Percentiles rank a stretch among this genome's conserved stretches.
phyloP scores from a whole-genome alignment of 1,140 invertebrate species.

The Drosophila ficusphila region DNA sequence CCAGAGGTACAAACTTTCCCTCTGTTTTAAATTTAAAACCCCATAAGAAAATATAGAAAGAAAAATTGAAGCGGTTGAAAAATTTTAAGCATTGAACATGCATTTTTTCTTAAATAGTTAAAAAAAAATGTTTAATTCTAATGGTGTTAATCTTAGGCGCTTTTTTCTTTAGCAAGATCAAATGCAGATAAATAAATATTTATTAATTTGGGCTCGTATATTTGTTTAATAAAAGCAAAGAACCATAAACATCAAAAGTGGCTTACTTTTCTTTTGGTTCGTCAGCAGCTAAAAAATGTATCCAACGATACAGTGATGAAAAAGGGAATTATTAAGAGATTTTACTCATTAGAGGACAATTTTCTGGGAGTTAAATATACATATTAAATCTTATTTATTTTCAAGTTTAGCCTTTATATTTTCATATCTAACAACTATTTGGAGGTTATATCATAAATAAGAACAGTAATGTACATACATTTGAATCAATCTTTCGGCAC shows the following conservation, averaged over 20 bases:
- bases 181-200: neutral
- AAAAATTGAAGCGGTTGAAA: constrained; percentile 16
- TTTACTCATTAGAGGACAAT: too few species aligned
- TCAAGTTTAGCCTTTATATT: too few species aligned
- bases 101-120: neutral
- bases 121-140: neutral
- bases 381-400: too few species aligned
- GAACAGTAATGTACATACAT: too few species aligned
- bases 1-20: constrained; percentile 50
- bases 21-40: constrained; percentile 35
- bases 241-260: constrained; percentile 9
- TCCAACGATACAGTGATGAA: neutral
- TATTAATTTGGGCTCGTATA: neutral
- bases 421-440: too few species aligned
- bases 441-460: too few species aligned
- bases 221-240: neutral
- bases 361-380: too few species aligned
- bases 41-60: constrained; percentile 11
- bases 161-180: neutral
- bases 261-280: constrained; percentile 94
- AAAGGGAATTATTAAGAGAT: neutral
- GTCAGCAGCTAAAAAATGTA: constrained; percentile 88
- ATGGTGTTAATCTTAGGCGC: neutral
- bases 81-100: constrained; percentile 12
- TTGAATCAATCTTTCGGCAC: too few species aligned